Evolutionary conservation across 2,797 vertebrate species (phyloP), one percentile per base, ranked within the genome.

Genomic region (Lepidocolaptes lacrymiger): DNA sequence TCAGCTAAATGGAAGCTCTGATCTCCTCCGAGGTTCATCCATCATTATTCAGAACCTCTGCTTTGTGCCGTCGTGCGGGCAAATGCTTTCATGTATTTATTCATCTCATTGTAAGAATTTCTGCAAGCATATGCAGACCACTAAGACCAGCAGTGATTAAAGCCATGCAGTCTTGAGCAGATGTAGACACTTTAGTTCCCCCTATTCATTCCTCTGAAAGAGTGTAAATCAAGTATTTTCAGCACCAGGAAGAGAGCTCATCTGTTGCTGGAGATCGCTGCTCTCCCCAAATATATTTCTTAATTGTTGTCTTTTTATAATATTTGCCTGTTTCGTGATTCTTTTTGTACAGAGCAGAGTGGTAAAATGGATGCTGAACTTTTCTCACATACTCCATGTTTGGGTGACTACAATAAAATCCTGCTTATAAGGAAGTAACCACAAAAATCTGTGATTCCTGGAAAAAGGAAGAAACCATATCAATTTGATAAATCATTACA

Each of bases 61-160:
- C 90, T 75, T 75, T 80, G 87, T 84, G 89, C 93, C 7, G 2
- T 93, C 76, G 78, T 39, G 87, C 26, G 1, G 92, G 85, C 91
- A 88, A 94, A 91, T 3, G 62, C 72, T 96, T 96, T 95, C 87
- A 73, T 91, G 92, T 94, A 91, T 95, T 92, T 96, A 96, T 96
- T 94, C 87, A 86, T 84, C 89, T 93, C 76, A 66, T 89, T 96
- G 94, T 85, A 73, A 89, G 91, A 74, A 94, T 92, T 94, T 93
- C 91, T 94, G 93, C 82, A 89, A 92, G 93, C 85, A 85, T 91
- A 91, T 91, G 91, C 89, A 95, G 95, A 86, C 92, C 79, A 88
- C 89, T 95, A 84, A 81, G 95, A 92, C 95, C 78, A 93, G 59
- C 58, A 69, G 89, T 94, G 94, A 96, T 97, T 89, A 96, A 96